These are phyloP conservation scores for Chaitophorus viminalis DNA, from an alignment of 2,888 invertebrate species.

Conservation along the genomic window DNA sequence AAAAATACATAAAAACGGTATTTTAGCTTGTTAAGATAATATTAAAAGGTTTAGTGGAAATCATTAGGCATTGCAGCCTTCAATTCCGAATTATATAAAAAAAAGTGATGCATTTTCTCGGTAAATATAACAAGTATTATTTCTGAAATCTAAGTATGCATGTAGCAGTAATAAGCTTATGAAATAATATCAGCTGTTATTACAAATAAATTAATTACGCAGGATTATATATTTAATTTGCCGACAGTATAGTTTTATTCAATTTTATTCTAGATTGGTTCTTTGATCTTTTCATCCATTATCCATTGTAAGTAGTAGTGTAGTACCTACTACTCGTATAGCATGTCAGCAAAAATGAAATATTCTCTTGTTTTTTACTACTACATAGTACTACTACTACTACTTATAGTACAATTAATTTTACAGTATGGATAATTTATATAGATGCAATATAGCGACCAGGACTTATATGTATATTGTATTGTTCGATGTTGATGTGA, in stretches of 20 bases:
- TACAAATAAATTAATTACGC: conserved; percentile 27
- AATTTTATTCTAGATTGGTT: conserved; percentile 8
- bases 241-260: conserved; percentile 4
- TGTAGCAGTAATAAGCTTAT: not conserved
- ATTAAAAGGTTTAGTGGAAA: no score
- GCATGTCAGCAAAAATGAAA: conserved; percentile 29
- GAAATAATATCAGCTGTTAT: not conserved
- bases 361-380: conserved; percentile 6
- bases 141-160: not conserved
- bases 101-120: not conserved
- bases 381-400: not conserved
- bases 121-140: not conserved
- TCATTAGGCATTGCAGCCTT: no score
- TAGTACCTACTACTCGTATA: not conserved
- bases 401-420: conserved; percentile 16
- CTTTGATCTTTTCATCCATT: conserved; percentile 47
- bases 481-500: not conserved
- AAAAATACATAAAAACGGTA: no score
- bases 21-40: no score
- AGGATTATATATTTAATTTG: conserved; percentile 14
- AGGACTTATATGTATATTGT: not conserved
- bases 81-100: not conserved
- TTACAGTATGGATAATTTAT: not conserved
- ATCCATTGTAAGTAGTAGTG: no score
- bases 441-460: not conserved